These are phyloP conservation scores for Muscidifurax raptorellus DNA, from an alignment of 1,140 invertebrate genomes.

Conservation along the genomic window DNA sequence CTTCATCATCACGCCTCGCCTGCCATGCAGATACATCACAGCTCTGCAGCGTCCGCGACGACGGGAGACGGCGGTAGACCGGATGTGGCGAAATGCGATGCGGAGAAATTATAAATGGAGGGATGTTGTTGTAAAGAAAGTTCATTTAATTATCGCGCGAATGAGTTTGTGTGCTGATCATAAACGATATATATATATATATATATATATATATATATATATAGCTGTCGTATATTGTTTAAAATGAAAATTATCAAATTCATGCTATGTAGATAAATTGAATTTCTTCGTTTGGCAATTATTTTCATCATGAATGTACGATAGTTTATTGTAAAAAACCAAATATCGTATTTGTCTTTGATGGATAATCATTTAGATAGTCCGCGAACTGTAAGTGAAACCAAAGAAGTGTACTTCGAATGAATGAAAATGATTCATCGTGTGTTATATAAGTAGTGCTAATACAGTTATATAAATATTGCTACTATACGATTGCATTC, in stretches of 20 bases:
- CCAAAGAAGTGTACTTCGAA: not conserved
- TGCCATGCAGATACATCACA: not conserved
- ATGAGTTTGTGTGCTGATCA: too few species aligned
- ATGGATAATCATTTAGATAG: too few species aligned
- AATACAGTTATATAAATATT: not conserved
- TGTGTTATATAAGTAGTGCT: not conserved
- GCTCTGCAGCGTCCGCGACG: not conserved
- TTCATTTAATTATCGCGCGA: too few species aligned
- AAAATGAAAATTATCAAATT: too few species aligned
- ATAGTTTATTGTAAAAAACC: too few species aligned
- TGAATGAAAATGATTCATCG: not conserved
- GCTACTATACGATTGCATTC: not conserved
- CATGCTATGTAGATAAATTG: too few species aligned
- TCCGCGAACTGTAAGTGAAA: not conserved
- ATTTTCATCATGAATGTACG: too few species aligned
- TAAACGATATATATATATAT: too few species aligned
- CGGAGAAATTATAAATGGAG: not conserved
- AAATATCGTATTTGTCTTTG: too few species aligned
- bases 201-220: too few species aligned
- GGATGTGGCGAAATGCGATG: not conserved
- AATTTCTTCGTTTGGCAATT: too few species aligned
- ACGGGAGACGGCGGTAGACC: not conserved
- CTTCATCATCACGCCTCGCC: slow-evolving; percentile 11
- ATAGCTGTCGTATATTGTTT: too few species aligned
- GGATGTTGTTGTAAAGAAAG: not conserved